Base-by-base conservation (phyloP, 2,888 invertebrate species). In the Brachylomia viminalis region DNA sequence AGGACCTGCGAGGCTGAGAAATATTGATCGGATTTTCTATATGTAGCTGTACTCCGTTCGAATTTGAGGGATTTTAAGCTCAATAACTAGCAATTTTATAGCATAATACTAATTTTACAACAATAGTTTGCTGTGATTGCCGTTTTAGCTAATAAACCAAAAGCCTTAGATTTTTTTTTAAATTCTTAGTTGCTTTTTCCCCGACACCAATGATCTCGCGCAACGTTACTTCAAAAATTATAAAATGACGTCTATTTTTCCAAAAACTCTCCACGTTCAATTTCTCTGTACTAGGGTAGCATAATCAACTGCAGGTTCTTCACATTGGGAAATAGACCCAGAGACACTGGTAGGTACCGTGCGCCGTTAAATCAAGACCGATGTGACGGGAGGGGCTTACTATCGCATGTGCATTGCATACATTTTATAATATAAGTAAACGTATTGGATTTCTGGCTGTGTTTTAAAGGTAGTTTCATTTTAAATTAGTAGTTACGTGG, bases 321-420 rank as follows among this genome's bases (percentile, higher is more conserved):
- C 59, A 79, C 72, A 47, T 79, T 45, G 15, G 58, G 27, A 56
- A 64, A 65, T 61, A 47, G 61, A 70, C n/a, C 30, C 56, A 42
- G 13, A 72, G 62, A 72, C 59, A 66, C 2, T 54, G 64, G 47
- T 59, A 68, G 47, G 59, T 68, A 49, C 42, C 27, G 54, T 49
- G 27, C 64, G 47, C 30, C 68, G 27, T 83, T 81, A 83, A 83
- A 83, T 81, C 80, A 79, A 64, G 72, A 47, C 64, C 64, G 49
- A 42, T 68, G 79, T 49, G 80, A 83, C 80, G 23, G 59, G 33
- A 54, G n/a, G 17, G 23, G 68, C 80, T 81, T 79, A 67, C 72
- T 59, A 49, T 79, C 47, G 58, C 79, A 65, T 78, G 47, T 71
- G 77, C 30, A 52, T 66, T 49, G 81, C 75, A 84, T 76, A 66